Conservation (phyloP, 1,140 invertebrate species). For the Aphaenogaster ashmeadi region DNA sequence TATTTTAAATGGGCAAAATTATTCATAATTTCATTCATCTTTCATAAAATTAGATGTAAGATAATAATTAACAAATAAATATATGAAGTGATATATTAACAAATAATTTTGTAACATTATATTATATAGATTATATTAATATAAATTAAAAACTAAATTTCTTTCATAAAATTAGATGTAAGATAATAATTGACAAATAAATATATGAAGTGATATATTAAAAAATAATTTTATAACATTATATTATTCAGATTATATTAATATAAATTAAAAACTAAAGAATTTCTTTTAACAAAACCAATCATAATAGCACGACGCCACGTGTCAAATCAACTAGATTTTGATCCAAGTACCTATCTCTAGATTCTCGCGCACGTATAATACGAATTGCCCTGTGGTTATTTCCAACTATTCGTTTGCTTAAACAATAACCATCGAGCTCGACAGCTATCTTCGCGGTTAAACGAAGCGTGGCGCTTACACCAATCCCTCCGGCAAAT, state of each 20-base stretch:
- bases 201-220: background rate
- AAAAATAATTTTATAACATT: background rate
- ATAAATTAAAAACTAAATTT: background rate
- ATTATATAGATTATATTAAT: background rate
- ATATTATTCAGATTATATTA: background rate
- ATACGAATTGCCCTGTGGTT: conserved; percentile 57
- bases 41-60: background rate
- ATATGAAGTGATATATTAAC: background rate
- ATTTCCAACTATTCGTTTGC: conserved; percentile 65
- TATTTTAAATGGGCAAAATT: background rate
- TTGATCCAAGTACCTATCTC: background rate
- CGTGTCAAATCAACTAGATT: conserved; percentile 7
- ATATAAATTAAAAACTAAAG: background rate
- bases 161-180: background rate
- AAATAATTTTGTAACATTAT: background rate
- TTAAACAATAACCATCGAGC: conserved; percentile 65
- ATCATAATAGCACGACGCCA: background rate
- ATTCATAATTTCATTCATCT: background rate
- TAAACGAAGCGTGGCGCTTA: conserved; percentile 11
- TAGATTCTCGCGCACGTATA: conserved; percentile 25
- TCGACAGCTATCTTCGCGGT: conserved; percentile 34
- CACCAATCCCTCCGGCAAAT: conserved; percentile 10
- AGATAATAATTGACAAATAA: background rate
- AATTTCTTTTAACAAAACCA: background rate
- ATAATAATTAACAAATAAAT: background rate